Evolutionary conservation across 1,140 invertebrate genomes (phyloP).

Genomic region (Leptinotarsa texana): DNA sequence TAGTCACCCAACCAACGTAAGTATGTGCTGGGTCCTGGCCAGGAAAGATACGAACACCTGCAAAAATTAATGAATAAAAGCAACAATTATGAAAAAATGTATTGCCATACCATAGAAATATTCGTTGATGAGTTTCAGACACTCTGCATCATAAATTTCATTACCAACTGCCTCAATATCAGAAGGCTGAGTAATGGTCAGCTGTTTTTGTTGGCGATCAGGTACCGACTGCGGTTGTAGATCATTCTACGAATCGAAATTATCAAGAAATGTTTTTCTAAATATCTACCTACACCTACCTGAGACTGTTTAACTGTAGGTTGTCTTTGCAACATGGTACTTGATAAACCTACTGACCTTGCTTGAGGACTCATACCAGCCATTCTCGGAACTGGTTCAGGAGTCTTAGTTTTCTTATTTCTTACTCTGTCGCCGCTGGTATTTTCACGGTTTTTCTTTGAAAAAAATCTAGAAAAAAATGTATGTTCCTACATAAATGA

Average conservation of each 20-base stretch:
- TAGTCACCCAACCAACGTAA: constrained; percentile 99
- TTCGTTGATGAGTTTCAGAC: constrained; percentile 93
- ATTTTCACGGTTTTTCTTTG: constrained; percentile 72
- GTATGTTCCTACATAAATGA: background rate
- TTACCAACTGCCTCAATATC: constrained; percentile 77
- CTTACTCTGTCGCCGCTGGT: constrained; percentile 62
- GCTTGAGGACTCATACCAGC: constrained; percentile 30
- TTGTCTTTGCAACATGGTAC: constrained; percentile 52
- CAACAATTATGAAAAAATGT: background rate
- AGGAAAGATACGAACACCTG: constrained; percentile 82
- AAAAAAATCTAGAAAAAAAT: constrained; percentile 70
- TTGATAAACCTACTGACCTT: constrained; percentile 41
- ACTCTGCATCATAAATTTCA: constrained; percentile 84
- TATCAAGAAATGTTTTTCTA: constrained; percentile 22
- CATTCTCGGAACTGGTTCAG: constrained; percentile 65
- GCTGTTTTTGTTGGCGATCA: constrained; percentile 72
- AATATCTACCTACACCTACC: constrained; percentile 52
- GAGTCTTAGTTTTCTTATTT: constrained; percentile 70
- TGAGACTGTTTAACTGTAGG: constrained; percentile 64
- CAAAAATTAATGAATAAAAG: background rate
- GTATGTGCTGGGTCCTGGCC: constrained; percentile 97
- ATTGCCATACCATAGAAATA: constrained; percentile 89
- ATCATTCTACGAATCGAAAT: constrained; percentile 60
- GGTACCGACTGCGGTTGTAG: constrained; percentile 68
- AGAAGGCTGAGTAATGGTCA: constrained; percentile 69